Conservation (phyloP, 2,888 invertebrate genomes). For the Anthophora plumipes region DNA sequence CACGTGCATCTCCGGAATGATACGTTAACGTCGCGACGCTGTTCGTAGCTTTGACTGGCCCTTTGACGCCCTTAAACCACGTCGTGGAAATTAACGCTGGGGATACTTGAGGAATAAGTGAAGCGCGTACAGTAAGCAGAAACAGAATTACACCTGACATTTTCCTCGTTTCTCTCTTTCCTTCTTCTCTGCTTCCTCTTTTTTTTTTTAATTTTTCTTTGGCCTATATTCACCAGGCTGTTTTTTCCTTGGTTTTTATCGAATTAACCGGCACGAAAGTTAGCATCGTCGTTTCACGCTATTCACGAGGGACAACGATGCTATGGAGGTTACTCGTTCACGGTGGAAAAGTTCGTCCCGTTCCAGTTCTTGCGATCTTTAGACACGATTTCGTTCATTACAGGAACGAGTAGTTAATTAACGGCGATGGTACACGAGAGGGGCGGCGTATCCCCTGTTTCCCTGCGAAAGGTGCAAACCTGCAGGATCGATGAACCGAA, state of each 20-base stretch:
- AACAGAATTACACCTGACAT: background rate
- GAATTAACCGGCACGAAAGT: conserved; percentile 19
- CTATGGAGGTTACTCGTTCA: conserved; percentile 1
- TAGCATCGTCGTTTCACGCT: background rate
- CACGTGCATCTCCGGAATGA: conserved; percentile 40
- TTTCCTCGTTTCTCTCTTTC: too few species aligned
- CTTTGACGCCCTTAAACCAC: conserved; percentile 57
- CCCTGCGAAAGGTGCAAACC: conserved; percentile 27
- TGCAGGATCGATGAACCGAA: conserved; percentile 35
- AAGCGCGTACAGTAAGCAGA: background rate
- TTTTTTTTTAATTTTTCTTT: too few species aligned
- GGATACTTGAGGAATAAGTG: conserved; percentile 42
- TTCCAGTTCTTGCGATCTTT: conserved; percentile 26
- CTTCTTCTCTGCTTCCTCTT: too few species aligned
- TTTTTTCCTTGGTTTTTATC: background rate
- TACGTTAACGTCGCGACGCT: conserved; percentile 57
- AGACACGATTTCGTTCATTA: conserved; percentile 40
- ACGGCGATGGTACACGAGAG: conserved; percentile 2
- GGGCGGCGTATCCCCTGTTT: conserved; percentile 11
- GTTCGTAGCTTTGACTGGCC: conserved; percentile 42
- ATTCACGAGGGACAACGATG: conserved; percentile 17
- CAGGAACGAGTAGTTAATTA: conserved; percentile 42
- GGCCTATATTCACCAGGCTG: background rate
- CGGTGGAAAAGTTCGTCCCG: conserved; percentile 23
- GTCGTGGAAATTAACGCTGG: conserved; percentile 48